Evolutionary conservation across 2,797 vertebrate genomes (phyloP), one percentile per base, ranked within the genome.

Genomic region (Xenops minutus): DNA sequence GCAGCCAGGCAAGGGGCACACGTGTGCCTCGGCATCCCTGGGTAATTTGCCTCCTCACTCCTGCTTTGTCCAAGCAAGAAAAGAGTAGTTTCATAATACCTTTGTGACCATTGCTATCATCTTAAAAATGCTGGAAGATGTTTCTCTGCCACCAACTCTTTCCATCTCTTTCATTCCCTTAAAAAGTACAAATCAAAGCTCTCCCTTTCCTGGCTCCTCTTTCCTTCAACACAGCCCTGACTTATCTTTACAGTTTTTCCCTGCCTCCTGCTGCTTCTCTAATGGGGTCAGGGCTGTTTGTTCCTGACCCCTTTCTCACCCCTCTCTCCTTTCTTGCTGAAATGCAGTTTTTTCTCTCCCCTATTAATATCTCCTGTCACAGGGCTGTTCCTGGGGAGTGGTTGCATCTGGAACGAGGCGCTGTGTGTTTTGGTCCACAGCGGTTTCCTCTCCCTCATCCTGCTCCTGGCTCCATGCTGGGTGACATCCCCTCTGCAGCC

Each of bases 201-300:
- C 46, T 91, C 62, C 49, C 43, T 90, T 86, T 77, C 27, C 81
- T 92, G 90, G 61, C 26, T 93, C 1, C 61, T 61, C 37, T 77
- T 85, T 32, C 78, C 71, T 85, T 85, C 64, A 74, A 17, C 62
- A 37, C 72, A 66, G 73, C 79, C 39, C 81, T 72, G 58, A 52
- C 39, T 96, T 76, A 36, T 55, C 88, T 80, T 56, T 43, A 36
- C 52, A 75, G 76, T 61, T 66, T 85, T 80, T 68, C 66, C 19
- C 66, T 93, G 87, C 69, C 87, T 94, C 89, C 85, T 0, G 7
- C 89, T 83, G 69, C 46, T 85, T 86, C 87, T 73, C 76, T 96
- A 91, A 95, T 93, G 93, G 89, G 79, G 92, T 94, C 92, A 83
- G 62, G n/a, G 78, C 93, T 94, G 73, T 76, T 93, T 10, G 1